Evolutionary conservation across 2,888 invertebrate species (phyloP), one percentile per base, ranked within the genome.

Genomic region (Alviniconcha strummeri): DNA sequence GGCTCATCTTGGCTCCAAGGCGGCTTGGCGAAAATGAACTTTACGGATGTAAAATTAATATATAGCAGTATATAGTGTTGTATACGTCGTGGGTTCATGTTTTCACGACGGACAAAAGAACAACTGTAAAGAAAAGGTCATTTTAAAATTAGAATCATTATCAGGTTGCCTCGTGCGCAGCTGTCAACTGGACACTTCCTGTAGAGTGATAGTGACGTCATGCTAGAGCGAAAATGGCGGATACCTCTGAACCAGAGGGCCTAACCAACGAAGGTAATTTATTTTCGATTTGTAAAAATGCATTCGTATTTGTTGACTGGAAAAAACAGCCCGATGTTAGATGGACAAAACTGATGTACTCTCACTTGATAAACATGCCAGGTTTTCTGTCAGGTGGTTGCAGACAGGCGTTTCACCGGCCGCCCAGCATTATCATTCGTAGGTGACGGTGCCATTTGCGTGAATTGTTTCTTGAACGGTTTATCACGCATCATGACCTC

Each of bases 221-320:
- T 85, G 86, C 83, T 80, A 82, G 82, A 77, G 75, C 6, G 86
- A 86, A 86, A 85, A 86, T 86, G 86, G 86, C 86, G 86, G 86
- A 86, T 84, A 84, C 84, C 78, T 82, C 84, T 78, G 84, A 83
- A 76, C 74, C 84, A 72, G 85, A 84, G 80, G 85, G 81, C 83
- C 79, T 80, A 81, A 80, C 76, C 64, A 82, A 84, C 54, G 80
- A 67, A 86, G 86, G 86, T 86, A 86, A 82, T 71, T 69, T 57
- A 52, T 75, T 72, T 54, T 19, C 54, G n/a, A 54, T 71, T 76
- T 69, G 52, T 75, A 19, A n/a, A 8, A 56, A 8, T n/a, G n/a
- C 17, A 19, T 8, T 36, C 4, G 15, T 54, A 19, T 19, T 19
- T 52, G 7, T 36, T 17, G 7, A 80, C 7, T 80, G 79, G 52